These are phyloP conservation scores for Cnemophilus loriae DNA, from an alignment of 2,113 vertebrate species.

Conservation along the genomic window DNA sequence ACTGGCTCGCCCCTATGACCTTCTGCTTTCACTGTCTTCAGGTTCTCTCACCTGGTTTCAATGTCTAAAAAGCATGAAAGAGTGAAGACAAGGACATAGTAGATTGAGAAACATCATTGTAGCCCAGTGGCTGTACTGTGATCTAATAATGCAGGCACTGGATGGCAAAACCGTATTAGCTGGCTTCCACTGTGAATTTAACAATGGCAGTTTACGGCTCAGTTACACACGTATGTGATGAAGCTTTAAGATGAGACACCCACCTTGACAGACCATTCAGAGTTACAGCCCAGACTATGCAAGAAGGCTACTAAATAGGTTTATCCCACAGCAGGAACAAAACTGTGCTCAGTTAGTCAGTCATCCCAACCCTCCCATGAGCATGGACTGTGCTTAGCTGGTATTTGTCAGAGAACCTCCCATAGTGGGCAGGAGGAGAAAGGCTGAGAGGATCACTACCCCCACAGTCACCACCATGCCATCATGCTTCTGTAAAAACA, in stretches of 20 bases:
- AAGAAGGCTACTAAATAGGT: neutral
- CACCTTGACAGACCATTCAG: neutral
- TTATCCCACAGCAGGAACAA: neutral
- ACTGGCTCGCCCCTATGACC: neutral
- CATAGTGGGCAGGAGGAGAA: rapidly evolving
- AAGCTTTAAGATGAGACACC: neutral
- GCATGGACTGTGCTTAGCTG: neutral
- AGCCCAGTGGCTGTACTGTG: neutral
- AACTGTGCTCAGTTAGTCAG: neutral
- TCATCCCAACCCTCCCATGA: neutral
- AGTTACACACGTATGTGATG: rapidly evolving
- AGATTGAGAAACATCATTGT: neutral
- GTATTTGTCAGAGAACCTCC: neutral
- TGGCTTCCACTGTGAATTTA: neutral
- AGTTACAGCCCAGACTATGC: neutral
- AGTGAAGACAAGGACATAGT: neutral
- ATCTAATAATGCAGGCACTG: neutral
- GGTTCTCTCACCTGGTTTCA: neutral
- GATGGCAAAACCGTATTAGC: neutral
- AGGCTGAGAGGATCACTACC: neutral
- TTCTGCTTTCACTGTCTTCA: neutral
- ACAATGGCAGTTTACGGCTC: neutral
- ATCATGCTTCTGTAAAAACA: neutral
- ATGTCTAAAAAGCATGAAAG: neutral
- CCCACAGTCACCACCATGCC: neutral